phyloP scores from a whole-genome alignment of 2,113 vertebrate species.

The Lynx canadensis region DNA sequence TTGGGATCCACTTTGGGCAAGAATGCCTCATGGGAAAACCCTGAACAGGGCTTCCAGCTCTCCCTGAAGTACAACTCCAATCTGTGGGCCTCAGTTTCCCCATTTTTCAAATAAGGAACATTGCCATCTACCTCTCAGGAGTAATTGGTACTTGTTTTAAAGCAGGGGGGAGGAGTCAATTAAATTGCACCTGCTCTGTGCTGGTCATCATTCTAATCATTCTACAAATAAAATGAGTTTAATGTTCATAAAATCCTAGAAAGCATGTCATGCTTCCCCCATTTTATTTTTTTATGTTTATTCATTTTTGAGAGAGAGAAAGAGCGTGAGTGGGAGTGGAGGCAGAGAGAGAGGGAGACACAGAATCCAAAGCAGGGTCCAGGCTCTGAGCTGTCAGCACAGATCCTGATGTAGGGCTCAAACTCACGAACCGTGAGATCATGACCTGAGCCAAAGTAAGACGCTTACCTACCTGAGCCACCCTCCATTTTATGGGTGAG shows the following conservation, averaged over 20 bases:
- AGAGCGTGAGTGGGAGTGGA: too few relatives aligned
- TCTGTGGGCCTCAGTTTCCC: not conserved
- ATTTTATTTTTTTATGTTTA: not conserved
- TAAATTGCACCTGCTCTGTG: not conserved
- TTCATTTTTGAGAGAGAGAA: too few relatives aligned
- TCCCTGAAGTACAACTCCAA: not conserved
- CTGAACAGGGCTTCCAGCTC: not conserved
- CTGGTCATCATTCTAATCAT: not conserved
- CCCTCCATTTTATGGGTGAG: not conserved
- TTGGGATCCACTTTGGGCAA: not conserved
- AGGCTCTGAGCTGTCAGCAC: too few relatives aligned
- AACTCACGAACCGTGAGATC: too few relatives aligned
- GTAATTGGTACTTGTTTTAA: not conserved
- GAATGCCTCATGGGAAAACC: not conserved
- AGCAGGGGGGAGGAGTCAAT: not conserved
- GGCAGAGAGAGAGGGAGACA: too few relatives aligned
- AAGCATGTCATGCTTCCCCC: not conserved
- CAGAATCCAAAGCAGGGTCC: too few relatives aligned
- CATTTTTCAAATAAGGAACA: not conserved
- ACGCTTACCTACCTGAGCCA: too few relatives aligned
- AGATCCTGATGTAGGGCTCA: too few relatives aligned
- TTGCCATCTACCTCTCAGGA: not conserved
- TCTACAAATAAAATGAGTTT: not conserved
- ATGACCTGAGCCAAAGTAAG: too few relatives aligned
- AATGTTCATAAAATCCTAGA: not conserved